Base-by-base conservation (phyloP, 2,888 invertebrate species). In the Scelioninae gen. 1 region DNA sequence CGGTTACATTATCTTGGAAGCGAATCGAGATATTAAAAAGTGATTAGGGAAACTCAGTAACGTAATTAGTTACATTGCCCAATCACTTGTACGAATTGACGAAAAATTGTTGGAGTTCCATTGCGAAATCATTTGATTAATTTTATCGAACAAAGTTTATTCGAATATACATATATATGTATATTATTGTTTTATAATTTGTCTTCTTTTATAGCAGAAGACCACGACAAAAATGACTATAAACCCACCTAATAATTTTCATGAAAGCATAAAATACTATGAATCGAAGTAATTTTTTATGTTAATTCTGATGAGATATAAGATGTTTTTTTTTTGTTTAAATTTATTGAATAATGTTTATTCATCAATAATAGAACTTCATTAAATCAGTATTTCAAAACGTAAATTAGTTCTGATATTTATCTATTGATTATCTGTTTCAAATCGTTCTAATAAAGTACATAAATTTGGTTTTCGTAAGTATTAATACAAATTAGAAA, bases 401-500 rank as follows among this genome's bases (percentile, higher is more conserved):
- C 10, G 10, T 38, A 9, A 8, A 38, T 38, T 9, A 38, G 55
- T n/a, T 2, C 10, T n/a, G 15, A 60, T 60, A 43, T 16, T 60
- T 23, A 60, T 60, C 40, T n/a, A 11, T 13, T 13, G 6, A 29
- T 29, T 60, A 60, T 60, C 60, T 4, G 29, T 23, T 29, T 9
- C 15, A 15, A n/a, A 62, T 62, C 62, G 45, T 47, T 43, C 23
- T 23, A 23, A 23, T 23, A 23, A n/a, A n/a, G n/a, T 13, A 9
- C 31, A 13, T 62, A 62, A 45, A 62, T 62, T 47, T 43, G 15
- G 29, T 10, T 62, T 45, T 13, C 13, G n/a, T 62, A 45, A 62
- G 45, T 62, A 45, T 62, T 31, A 45, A 62, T 62, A 62, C 62
- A 62, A 62, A 62, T 62, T 62, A 47, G 45, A 62, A 62, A 62